Evolutionary conservation across 2,113 vertebrate genomes (phyloP).

Genomic region (Pipa parva): DNA sequence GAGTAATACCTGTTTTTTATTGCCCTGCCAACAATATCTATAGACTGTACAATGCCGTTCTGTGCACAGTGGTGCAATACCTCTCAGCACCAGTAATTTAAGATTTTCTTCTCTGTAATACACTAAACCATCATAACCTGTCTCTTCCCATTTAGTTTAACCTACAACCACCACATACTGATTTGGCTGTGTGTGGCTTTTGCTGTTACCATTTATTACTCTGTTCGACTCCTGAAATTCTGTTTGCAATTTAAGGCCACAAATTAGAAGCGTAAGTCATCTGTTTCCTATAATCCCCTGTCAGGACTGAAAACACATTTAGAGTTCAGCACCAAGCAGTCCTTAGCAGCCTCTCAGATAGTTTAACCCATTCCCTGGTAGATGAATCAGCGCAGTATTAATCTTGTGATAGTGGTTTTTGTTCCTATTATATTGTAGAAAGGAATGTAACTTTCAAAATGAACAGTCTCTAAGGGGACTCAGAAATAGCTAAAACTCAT

Average conservation of each 20-base stretch:
- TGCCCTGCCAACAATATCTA: slow-evolving; percentile 70
- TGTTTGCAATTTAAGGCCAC: slow-evolving; percentile 98
- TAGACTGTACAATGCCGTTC: slow-evolving; percentile 69
- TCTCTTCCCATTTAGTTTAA: slow-evolving; percentile 84
- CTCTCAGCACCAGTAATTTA: slow-evolving; percentile 82
- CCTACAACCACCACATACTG: slow-evolving; percentile 81
- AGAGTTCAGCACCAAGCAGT: slow-evolving; percentile 73
- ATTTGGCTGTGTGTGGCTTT: slow-evolving; percentile 81
- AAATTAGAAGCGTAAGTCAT: slow-evolving; percentile 99
- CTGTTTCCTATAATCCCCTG: slow-evolving; percentile 97
- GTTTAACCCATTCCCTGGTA: slow-evolving; percentile 50
- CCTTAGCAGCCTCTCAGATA: slow-evolving; percentile 64
- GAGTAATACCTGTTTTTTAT: slow-evolving; percentile 69
- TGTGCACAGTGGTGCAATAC: slow-evolving; percentile 64
- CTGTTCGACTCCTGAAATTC: slow-evolving; percentile 91
- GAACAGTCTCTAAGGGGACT: background rate
- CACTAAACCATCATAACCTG: slow-evolving; percentile 87
- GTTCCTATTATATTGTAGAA: background rate
- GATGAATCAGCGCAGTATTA: background rate
- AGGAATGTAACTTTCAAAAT: background rate
- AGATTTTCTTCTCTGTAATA: slow-evolving; percentile 79
- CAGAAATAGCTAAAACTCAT: too few species aligned
- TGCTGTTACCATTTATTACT: slow-evolving; percentile 87
- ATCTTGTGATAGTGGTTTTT: background rate
- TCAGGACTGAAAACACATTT: slow-evolving; percentile 84